These are phyloP conservation scores for Oostethus manadensis DNA, from an alignment of 2,113 vertebrate genomes.

Conservation along the genomic window DNA sequence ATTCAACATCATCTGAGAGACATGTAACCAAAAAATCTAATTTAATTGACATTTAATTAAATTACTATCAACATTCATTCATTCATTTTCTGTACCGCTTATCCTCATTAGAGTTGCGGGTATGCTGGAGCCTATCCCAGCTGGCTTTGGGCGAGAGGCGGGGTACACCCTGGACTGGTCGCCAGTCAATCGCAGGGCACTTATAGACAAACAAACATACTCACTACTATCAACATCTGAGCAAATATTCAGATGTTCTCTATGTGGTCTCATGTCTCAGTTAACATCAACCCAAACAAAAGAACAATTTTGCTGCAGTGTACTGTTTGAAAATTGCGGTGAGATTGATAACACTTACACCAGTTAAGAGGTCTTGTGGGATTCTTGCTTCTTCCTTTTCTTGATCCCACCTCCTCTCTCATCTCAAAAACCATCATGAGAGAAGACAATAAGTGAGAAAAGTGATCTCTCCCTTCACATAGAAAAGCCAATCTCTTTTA, in stretches of 20 bases:
- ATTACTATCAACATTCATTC: no score
- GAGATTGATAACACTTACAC: slow-evolving; percentile 41
- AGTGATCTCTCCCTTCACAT: slow-evolving; percentile 52
- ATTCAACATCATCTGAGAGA: no score
- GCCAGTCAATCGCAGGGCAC: no score
- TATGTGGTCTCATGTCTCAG: background rate
- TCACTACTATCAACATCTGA: background rate
- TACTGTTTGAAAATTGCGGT: slow-evolving; percentile 53
- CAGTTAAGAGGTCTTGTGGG: slow-evolving; percentile 41
- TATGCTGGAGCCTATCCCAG: no score
- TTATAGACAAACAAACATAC: no score
- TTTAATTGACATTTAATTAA: no score
- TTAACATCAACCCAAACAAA: background rate
- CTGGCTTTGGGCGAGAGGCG: no score
- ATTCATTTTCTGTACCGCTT: no score
- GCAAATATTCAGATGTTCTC: background rate
- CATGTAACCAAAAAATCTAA: no score
- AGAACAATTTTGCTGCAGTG: slow-evolving; percentile 23
- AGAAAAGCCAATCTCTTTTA: slow-evolving; percentile 22
- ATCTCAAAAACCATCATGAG: slow-evolving; percentile 62
- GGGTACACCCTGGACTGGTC: no score
- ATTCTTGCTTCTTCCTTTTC: slow-evolving; percentile 46
- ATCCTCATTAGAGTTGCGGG: no score
- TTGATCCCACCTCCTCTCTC: slow-evolving; percentile 48
- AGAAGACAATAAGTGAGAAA: slow-evolving; percentile 54